Percentiles rank a stretch among this genome's conserved stretches.
Conservation (phyloP, 1,140 invertebrate genomes). For the Drosophila mojavensis region DNA sequence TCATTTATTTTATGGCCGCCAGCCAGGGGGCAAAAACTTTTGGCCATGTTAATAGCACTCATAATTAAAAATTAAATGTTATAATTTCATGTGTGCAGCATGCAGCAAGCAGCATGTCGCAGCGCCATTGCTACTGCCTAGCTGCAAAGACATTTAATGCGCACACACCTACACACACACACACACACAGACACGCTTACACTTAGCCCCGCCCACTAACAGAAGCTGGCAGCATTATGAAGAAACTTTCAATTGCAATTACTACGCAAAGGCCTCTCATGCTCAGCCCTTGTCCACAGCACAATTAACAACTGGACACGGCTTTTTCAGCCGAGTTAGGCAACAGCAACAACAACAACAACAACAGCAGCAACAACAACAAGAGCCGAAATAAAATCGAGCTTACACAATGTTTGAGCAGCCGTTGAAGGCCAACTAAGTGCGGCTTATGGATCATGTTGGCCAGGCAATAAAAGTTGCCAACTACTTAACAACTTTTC, state of each 20-base stretch:
- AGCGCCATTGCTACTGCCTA: not conserved
- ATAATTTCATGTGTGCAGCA: constrained; percentile 66
- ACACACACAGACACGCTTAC: not conserved
- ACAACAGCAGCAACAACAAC: too few species aligned
- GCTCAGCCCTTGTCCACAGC: constrained; percentile 3
- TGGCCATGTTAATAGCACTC: constrained; percentile 75
- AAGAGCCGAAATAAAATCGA: constrained; percentile 9
- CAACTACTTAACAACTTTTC: constrained; percentile 57
- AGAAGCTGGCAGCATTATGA: constrained; percentile 34
- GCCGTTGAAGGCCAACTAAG: constrained; percentile 50
- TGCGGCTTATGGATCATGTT: constrained; percentile 35
- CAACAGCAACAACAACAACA: not conserved
- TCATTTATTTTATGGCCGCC: constrained; percentile 54
- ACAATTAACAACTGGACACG: constrained; percentile 55
- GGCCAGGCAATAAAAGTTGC: constrained; percentile 67
- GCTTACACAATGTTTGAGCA: constrained; percentile 26
- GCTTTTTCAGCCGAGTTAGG: constrained; percentile 29
- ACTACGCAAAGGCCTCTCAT: constrained; percentile 27
- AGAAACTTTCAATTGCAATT: constrained; percentile 57
- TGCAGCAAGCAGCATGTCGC: constrained; percentile 20
- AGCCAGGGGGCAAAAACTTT: constrained; percentile 58
- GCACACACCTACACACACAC: too few species aligned
- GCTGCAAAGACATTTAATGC: constrained; percentile 12
- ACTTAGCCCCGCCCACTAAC: not conserved
- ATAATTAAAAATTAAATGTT: constrained; percentile 80